phyloP scores from a whole-genome alignment of 2,888 invertebrate genomes.

The Nomada flava region DNA sequence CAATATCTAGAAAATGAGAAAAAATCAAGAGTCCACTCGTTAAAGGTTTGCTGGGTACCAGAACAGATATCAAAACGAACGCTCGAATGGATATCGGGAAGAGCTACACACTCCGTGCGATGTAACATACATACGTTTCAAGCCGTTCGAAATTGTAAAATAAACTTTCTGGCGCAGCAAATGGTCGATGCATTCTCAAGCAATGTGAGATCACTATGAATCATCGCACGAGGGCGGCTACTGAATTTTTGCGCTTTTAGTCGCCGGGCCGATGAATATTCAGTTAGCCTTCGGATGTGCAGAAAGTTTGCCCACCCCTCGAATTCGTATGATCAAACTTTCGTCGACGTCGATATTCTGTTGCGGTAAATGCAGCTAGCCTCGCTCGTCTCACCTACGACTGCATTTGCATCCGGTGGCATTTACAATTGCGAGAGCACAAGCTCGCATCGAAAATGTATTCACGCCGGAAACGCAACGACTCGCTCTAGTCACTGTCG shows the following conservation, averaged over 20 bases:
- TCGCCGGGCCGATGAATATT: conserved; percentile 43
- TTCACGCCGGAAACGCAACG: conserved; percentile 22
- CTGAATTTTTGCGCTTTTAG: conserved; percentile 34
- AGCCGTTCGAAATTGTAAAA: conserved; percentile 19
- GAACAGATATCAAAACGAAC: background rate
- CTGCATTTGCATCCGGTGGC: conserved; percentile 45
- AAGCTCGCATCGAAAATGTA: conserved; percentile 34
- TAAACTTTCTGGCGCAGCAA: conserved; percentile 17
- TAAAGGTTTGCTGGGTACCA: too few species aligned
- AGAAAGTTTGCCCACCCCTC: conserved; percentile 46
- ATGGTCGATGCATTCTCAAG: background rate
- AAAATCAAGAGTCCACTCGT: too few species aligned
- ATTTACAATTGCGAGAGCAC: conserved; percentile 41
- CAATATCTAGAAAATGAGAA: too few species aligned
- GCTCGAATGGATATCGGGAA: background rate
- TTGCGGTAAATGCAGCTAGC: conserved; percentile 50
- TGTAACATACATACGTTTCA: conserved; percentile 7
- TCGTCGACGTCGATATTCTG: conserved; percentile 57
- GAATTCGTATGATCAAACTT: conserved; percentile 51
- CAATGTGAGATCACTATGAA: conserved; percentile 22
- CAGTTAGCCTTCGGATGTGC: conserved; percentile 33
- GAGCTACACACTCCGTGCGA: background rate
- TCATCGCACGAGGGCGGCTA: conserved; percentile 12
- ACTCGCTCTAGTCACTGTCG: background rate
- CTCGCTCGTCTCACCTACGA: conserved; percentile 11